phyloP scores from a whole-genome alignment of 2,797 vertebrate genomes.

The Triplophysa bombifrons region DNA sequence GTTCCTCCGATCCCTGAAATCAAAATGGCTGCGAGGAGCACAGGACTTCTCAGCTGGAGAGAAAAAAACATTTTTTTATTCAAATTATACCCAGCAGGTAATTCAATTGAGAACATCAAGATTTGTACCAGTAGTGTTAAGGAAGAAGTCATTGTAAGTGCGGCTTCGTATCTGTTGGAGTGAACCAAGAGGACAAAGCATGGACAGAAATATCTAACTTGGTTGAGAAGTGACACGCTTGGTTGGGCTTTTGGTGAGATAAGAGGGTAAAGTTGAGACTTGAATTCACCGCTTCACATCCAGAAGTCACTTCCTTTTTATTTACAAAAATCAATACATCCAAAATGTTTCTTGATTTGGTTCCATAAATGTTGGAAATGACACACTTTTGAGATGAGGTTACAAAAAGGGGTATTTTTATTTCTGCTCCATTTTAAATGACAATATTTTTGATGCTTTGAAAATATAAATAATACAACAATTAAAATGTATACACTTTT shows the following conservation, averaged over 20 bases:
- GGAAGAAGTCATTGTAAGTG: slow-evolving; percentile 59
- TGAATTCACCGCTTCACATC: background rate
- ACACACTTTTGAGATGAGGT: slow-evolving; percentile 7
- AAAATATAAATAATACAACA: slow-evolving; percentile 13
- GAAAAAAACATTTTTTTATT: background rate
- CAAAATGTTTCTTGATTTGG: background rate
- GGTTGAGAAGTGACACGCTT: slow-evolving; percentile 37
- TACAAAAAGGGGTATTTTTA: slow-evolving; percentile 1
- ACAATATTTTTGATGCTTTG: background rate
- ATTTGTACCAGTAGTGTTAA: slow-evolving; percentile 64
- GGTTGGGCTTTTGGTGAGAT: slow-evolving; percentile 62
- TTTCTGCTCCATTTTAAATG: background rate
- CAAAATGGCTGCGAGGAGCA: slow-evolving; percentile 72
- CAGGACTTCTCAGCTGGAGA: slow-evolving; percentile 71
- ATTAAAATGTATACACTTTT: background rate
- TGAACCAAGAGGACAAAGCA: slow-evolving; percentile 38
- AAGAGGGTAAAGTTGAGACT: slow-evolving; percentile 21
- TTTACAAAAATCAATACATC: background rate
- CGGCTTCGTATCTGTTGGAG: slow-evolving; percentile 3
- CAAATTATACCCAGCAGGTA: background rate
- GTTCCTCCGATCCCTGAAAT: slow-evolving; percentile 80
- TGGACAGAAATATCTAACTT: slow-evolving; percentile 45
- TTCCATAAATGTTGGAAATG: background rate
- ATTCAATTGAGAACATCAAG: background rate
- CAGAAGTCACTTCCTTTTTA: background rate